Base-by-base conservation (phyloP, 64 coral and sea anemone genomes). In the Montipora capricornis region DNA sequence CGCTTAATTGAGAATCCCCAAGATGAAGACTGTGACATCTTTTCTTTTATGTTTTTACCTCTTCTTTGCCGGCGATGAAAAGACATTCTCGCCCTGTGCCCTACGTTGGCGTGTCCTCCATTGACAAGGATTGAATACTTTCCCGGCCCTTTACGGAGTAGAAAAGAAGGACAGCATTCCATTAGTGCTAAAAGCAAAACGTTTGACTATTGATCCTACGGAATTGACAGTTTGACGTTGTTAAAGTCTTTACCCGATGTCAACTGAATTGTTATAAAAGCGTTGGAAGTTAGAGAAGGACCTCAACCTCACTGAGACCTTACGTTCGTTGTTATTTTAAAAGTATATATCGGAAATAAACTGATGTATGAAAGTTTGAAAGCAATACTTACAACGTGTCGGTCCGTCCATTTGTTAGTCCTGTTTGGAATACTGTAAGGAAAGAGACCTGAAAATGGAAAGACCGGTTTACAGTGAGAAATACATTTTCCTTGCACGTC, bases 51-150 rank as follows among this genome's bases (percentile, higher is more conserved):
- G 2, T 1, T 52, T n/a, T 9, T 82, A 82, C 80, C 55, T 82
- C 80, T 82, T 15, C 12, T 57, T 20, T 82, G 80, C 15, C 80
- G 52, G 12, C 22, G 4, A 55, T 62, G 53, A 61, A 59, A 82
- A 20, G 10, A 61, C 80, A 82, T 82, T 64, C 20, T 24, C 2
- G 80, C 20, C 5, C n/a, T 29, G 55, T 82, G 20, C 0, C 80
- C 80, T 60, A 82, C 80, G 53, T 62, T 82, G 3, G 57, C 53
- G 22, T 44, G 53, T 61, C 80, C 80, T 37, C 55, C 80, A 82
- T 8, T 61, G 6, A 82, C 80, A 13, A 37, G 0, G 20, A 82
- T n/a, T 45, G 80, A 82, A 26, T 82, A 82, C 4, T 82, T 82
- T 20, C 20, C 53, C 12, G 80, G 37, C 13, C 53, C 53, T 82